Conservation (phyloP, 2,797 vertebrate species). For the Danio tinwini region DNA sequence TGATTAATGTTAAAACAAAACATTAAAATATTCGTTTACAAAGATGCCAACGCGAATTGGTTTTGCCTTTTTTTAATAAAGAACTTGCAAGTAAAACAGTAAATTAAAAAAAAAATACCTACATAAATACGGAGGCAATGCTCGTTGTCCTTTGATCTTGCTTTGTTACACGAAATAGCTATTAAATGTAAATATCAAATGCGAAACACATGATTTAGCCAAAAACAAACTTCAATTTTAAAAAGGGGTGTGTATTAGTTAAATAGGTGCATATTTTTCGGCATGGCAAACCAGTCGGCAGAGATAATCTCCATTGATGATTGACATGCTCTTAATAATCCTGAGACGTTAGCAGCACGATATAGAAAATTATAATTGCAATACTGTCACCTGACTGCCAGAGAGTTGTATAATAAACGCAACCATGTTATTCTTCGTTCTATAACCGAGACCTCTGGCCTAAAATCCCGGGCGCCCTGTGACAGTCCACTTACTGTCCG, state of each 20-base stretch:
- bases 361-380: not conserved
- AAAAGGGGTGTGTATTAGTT: too few species aligned
- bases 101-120: not conserved
- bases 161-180: not conserved
- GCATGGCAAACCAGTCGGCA: not conserved
- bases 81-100: not conserved
- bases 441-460: constrained; percentile 18
- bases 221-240: not conserved
- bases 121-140: not conserved
- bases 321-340: not conserved
- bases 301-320: not conserved
- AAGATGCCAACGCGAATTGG: not conserved
- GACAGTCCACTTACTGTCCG: not conserved
- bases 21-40: constrained; percentile 22
- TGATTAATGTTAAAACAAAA: too few species aligned
- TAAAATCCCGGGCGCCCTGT: not conserved
- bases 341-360: not conserved
- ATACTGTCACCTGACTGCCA: not conserved
- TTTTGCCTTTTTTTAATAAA: not conserved
- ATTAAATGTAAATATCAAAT: not conserved
- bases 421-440: not conserved
- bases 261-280: not conserved
- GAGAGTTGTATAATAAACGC: not conserved
- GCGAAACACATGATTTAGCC: not conserved
- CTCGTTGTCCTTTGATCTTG: not conserved